Base-by-base conservation (phyloP, 2,888 invertebrate genomes). In the Melanargia galathea region DNA sequence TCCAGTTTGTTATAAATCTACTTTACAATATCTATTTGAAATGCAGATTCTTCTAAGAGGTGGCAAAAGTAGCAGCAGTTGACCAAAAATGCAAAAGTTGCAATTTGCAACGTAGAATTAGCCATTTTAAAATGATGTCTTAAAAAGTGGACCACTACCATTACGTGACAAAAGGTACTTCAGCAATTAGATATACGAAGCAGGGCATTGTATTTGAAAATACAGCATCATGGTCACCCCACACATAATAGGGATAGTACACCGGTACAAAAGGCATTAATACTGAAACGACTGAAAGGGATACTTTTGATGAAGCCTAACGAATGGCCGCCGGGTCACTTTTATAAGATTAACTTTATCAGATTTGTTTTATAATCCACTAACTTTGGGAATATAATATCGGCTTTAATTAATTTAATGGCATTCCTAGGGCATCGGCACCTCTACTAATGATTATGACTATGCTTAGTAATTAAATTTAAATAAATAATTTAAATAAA, bases 361-460 rank as follows among this genome's bases (percentile, higher is more conserved):
- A 66, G 69, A 70, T 70, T 68, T 68, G 38, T 64, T 69, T 67
- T 64, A 62, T 64, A 65, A 62, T 64, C 56, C 56, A 20, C 46
- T 60, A 30, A 51, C 49, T 63, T 45, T 43, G 56, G 48, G 43
- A 40, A 56, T 45, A 33, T 64, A 56, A 60, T 66, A 54, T 60
- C 52, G 20, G 52, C 20, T 52, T 59, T 62, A 62, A 60, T 67
- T 62, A 62, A 60, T 64, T 62, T 62, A 48, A 55, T 26, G 11
- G 38, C 57, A 52, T 58, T 64, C 33, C 10, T 64, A 62, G n/a
- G 64, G 62, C 18, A 51, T 62, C 64, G 7, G 30, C 38, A 56
- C 10, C 18, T 26, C 35, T 61, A 35, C 22, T n/a, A 35, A 3
- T 20, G 2, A 6, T 18, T 45, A 45, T 18, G 10, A 45, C 10